Base-by-base conservation (phyloP, 2,888 invertebrate genomes). In the Meliscaeva auricollis region DNA sequence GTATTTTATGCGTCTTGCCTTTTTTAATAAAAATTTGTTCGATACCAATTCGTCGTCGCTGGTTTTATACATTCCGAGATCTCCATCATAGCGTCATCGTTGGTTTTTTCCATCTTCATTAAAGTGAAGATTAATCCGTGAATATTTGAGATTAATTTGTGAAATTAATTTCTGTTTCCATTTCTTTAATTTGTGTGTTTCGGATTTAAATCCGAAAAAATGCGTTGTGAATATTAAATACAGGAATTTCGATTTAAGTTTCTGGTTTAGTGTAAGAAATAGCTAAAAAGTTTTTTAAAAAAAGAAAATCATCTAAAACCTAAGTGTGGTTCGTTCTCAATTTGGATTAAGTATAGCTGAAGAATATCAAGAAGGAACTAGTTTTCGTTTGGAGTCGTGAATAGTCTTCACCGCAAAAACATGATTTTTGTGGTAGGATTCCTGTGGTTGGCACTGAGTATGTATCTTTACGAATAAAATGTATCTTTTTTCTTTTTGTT, bases 361-460 rank as follows among this genome's bases (percentile, higher is more conserved):
- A 64, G 30, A 64, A 48, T 17, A 62, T 41, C 44, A 56, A 62
- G 54, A 62, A 52, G 54, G 35, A 64, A 74, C 69, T 60, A 30
- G 74, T 58, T 74, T 20, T n/a, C n/a, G n/a, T n/a, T 15, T 13
- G 22, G 3, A 50, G 64, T 70, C 41, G 64, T 46, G 64, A 74
- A 75, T 70, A 64, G 60, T 54, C 20, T 66, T 44, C 66, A 84
- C 79, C 75, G 70, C 84, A 75, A 54, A 70, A 44, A 62, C 48
- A 84, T 79, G 80, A 64, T 79, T 80, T 75, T 84, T 84, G 79
- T 75, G 84, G 80, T 79, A 60, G 84, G 80, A 84, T 84, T 76
- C 48, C 41, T 84, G 75, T 84, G 79, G 79, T 72, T 84, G 15
- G 46, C 66, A 22, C 48, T 84, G 52, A 80, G 84, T 84, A 84